phyloP scores from a whole-genome alignment of 2,797 vertebrate species.

The Chlorospingus flavigularis region DNA sequence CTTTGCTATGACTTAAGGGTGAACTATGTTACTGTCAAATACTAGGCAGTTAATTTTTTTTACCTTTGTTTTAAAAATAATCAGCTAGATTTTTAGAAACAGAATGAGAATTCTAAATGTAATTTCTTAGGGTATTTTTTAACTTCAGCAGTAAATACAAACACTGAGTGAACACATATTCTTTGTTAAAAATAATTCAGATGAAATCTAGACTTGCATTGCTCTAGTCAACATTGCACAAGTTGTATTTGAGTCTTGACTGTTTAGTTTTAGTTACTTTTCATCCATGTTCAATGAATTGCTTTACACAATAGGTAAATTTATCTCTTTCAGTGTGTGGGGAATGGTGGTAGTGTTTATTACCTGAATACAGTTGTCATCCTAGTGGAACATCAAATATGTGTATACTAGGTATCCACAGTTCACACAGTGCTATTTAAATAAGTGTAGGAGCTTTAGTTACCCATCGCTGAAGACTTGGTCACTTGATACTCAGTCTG shows the following conservation, averaged over 20 bases:
- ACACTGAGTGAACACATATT: background rate
- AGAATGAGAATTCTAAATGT: background rate
- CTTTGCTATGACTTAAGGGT: background rate
- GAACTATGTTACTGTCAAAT: background rate
- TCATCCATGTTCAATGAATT: background rate
- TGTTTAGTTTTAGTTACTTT: background rate
- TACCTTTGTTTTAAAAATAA: background rate
- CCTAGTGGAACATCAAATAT: background rate
- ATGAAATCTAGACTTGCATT: background rate
- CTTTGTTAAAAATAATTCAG: background rate
- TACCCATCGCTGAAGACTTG: background rate
- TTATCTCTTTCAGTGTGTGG: background rate
- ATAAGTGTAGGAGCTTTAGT: background rate
- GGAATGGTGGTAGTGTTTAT: background rate
- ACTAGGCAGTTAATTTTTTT: background rate
- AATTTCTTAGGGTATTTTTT: background rate
- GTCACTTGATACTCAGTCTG: rapidly evolving
- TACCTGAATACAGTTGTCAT: background rate
- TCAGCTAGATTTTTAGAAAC: background rate
- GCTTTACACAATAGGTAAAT: background rate
- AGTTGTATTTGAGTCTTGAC: background rate
- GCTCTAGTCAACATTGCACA: background rate
- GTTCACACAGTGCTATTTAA: background rate
- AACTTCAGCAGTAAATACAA: background rate
- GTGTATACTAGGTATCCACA: background rate